Conservation (phyloP, 2,113 vertebrate species). For the Pedionomus torquatus region DNA sequence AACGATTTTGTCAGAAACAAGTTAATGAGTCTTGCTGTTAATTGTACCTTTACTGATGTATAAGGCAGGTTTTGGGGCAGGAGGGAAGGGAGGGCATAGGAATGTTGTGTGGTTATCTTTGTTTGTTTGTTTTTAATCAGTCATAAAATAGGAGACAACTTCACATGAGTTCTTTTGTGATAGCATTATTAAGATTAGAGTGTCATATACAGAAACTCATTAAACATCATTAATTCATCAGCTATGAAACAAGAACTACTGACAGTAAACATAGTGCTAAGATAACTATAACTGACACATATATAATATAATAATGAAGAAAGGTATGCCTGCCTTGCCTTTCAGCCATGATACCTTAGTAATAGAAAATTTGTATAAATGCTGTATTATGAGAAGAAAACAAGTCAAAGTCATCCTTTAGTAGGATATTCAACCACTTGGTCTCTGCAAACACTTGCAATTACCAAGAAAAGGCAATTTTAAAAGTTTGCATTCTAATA, state of each 20-base stretch:
- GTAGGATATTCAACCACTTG: not conserved
- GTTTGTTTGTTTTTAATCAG: not conserved
- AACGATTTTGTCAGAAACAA: slow-evolving; percentile 58
- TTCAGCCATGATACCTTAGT: not conserved
- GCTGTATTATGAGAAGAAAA: not conserved
- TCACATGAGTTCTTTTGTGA: not conserved
- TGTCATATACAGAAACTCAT: not conserved
- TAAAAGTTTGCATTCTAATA: not conserved
- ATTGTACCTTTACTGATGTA: not conserved
- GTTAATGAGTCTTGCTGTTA: slow-evolving; percentile 58
- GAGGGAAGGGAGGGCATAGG: not conserved
- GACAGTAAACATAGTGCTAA: not conserved
- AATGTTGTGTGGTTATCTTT: not conserved
- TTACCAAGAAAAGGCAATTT: not conserved
- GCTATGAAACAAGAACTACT: not conserved
- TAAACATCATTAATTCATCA: not conserved
- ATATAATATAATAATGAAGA: not conserved
- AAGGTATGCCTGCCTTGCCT: not conserved
- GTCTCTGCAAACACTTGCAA: not conserved
- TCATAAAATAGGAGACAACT: not conserved
- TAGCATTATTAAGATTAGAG: not conserved
- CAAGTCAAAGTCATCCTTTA: not conserved
- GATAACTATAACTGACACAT: not conserved
- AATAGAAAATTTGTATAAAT: not conserved
- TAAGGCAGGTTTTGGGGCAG: not conserved